A percentile compares a stretch with the other conserved stretches of the same genome.
Evolutionary conservation across 2,797 vertebrate genomes (phyloP).

Genomic region (Arrhamphus sclerolepis): DNA sequence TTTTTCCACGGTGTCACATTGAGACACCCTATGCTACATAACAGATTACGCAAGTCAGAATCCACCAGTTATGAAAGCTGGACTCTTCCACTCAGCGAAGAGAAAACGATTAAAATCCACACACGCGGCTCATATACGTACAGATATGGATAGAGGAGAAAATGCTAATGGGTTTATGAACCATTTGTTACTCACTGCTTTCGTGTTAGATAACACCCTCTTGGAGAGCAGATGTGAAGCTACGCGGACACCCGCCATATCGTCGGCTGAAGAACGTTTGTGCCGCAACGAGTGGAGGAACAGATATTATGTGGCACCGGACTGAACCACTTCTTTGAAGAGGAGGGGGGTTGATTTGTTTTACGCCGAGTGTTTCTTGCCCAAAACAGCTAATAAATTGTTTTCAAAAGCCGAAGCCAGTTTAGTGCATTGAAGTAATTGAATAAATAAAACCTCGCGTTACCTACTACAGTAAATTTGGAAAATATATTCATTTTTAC

Average conservation of each 20-base stretch:
- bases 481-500: fast-evolving
- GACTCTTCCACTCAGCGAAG: not conserved
- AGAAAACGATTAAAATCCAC: not conserved
- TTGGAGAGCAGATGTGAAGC: constrained; percentile 68
- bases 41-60: constrained; percentile 63
- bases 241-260: constrained; percentile 69
- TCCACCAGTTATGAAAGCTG: constrained; percentile 56
- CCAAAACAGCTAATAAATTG: fast-evolving
- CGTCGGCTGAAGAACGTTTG: constrained; percentile 24
- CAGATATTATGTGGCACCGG: constrained; percentile 36
- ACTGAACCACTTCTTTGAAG: constrained; percentile 41
- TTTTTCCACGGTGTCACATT: constrained; percentile 60
- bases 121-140: fast-evolving
- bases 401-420: not conserved
- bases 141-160: fast-evolving
- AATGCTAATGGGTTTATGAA: too few species aligned
- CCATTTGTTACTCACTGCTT: constrained; percentile 53
- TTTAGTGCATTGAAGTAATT: fast-evolving
- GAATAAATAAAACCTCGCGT: fast-evolving
- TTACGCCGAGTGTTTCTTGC: not conserved
- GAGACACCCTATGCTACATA: constrained; percentile 62
- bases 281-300: not conserved
- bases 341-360: not conserved
- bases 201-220: constrained; percentile 47
- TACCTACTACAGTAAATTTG: fast-evolving